A percentile compares a stretch with the other conserved stretches of the same genome.
Conservation (phyloP, 2,113 vertebrate genomes). For the Notothenia rossii region DNA sequence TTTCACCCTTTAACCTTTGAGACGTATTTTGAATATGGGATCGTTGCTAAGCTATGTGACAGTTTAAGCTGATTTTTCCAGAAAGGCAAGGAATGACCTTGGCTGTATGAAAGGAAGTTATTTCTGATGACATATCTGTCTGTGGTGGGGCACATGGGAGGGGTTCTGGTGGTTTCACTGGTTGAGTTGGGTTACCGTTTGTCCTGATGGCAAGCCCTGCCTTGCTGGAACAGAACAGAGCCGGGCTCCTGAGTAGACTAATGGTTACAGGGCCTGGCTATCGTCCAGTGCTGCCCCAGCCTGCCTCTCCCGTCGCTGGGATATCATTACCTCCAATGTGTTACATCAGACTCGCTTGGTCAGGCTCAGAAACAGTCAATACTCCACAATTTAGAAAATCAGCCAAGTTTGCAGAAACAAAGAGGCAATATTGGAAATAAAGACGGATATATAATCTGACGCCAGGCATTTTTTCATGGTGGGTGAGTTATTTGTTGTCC, state of each 20-base stretch:
- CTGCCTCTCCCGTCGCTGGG: slow-evolving; percentile 73
- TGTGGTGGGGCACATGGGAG: slow-evolving; percentile 49
- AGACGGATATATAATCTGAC: slow-evolving; percentile 85
- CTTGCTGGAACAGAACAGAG: slow-evolving; percentile 62
- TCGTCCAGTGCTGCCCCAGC: slow-evolving; percentile 73
- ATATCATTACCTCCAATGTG: slow-evolving; percentile 82
- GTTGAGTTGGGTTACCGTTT: slow-evolving; percentile 77
- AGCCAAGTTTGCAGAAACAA: slow-evolving; percentile 87
- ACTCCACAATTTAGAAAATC: slow-evolving; percentile 86
- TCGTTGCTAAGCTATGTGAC: background rate
- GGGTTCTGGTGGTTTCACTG: slow-evolving; percentile 65
- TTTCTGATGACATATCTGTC: slow-evolving; percentile 52
- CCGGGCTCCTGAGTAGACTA: slow-evolving; percentile 73
- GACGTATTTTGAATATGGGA: slow-evolving; percentile 63
- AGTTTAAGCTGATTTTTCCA: slow-evolving; percentile 24
- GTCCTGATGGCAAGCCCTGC: slow-evolving; percentile 60
- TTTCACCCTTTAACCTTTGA: slow-evolving; percentile 65
- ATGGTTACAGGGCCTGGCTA: slow-evolving; percentile 81
- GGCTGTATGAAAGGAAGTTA: slow-evolving; percentile 45
- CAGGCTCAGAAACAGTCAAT: slow-evolving; percentile 83
- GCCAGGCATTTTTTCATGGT: slow-evolving; percentile 70
- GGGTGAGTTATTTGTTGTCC: slow-evolving; percentile 79
- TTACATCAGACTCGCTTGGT: slow-evolving; percentile 82
- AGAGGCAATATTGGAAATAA: slow-evolving; percentile 84
- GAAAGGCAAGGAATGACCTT: slow-evolving; percentile 66